A percentile compares a stretch with the other conserved stretches of the same genome.
phyloP scores from a whole-genome alignment of 2,888 invertebrate genomes.

The Chironomus riparius region DNA sequence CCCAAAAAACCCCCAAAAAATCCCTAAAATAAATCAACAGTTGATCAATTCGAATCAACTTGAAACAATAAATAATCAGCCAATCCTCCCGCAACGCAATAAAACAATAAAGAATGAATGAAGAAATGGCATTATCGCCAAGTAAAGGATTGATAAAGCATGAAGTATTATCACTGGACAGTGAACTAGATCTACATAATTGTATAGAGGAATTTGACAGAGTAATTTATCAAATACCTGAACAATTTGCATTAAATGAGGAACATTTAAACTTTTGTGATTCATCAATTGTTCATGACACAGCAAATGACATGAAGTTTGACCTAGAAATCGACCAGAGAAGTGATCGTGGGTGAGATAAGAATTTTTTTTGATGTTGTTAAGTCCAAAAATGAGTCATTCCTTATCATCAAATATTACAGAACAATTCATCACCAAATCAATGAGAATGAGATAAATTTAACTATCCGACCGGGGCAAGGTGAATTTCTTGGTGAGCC shows the following conservation, averaged over 20 bases:
- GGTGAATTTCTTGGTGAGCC: constrained; percentile 45
- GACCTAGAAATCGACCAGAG: too few species aligned
- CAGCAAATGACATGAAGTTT: too few species aligned
- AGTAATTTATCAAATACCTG: neutral
- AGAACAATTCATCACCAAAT: constrained; percentile 15
- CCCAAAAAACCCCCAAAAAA: too few species aligned
- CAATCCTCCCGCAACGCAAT: too few species aligned
- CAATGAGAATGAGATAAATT: constrained; percentile 20
- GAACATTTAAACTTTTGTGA: constrained; percentile 7
- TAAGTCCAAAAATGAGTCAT: neutral
- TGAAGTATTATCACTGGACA: neutral
- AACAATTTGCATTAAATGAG: neutral
- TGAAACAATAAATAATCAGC: too few species aligned
- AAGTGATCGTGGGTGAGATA: too few species aligned
- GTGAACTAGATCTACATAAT: neutral
- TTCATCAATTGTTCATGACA: neutral
- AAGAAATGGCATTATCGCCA: neutral
- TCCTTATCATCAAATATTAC: neutral
- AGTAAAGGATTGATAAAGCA: neutral
- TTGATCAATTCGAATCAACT: too few species aligned
- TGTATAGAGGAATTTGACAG: constrained; percentile 9
- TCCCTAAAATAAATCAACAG: too few species aligned
- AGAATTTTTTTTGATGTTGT: neutral
- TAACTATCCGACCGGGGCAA: constrained; percentile 1
- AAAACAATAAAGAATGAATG: neutral